phyloP scores from a whole-genome alignment of 2,113 vertebrate genomes.

The Tachycineta bicolor region DNA sequence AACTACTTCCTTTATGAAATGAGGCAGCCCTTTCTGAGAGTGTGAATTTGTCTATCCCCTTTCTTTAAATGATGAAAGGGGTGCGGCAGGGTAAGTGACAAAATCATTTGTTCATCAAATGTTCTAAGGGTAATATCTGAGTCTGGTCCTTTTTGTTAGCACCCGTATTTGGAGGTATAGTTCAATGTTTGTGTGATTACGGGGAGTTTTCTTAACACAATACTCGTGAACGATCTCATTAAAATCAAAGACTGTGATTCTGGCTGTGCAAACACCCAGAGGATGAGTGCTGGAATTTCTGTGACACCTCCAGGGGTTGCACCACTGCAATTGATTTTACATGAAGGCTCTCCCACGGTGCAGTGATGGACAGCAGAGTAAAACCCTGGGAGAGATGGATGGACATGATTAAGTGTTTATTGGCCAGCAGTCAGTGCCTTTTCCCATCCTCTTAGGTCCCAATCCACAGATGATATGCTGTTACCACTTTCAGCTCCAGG shows the following conservation, averaged over 20 bases:
- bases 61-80: background rate
- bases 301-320: background rate
- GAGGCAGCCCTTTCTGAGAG: background rate
- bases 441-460: slow-evolving; percentile 40
- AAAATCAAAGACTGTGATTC: background rate
- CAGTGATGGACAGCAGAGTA: slow-evolving; percentile 12
- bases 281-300: background rate
- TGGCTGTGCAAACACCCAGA: background rate
- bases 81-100: background rate
- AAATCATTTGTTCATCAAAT: background rate
- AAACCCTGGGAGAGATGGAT: slow-evolving; percentile 40
- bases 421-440: slow-evolving; percentile 33
- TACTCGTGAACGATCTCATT: background rate
- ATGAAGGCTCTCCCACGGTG: background rate
- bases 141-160: background rate
- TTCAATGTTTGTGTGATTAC: background rate
- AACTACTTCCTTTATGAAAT: background rate
- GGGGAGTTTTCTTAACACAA: background rate
- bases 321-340: slow-evolving; percentile 38
- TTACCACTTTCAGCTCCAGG: slow-evolving; percentile 40
- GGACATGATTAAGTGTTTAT: slow-evolving; percentile 59
- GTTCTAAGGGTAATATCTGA: background rate
- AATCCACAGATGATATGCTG: slow-evolving; percentile 32
- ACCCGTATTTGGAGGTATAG: background rate
- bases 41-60: background rate